Evolutionary conservation across 2,888 invertebrate species (phyloP).

Genomic region (Philaethria dido): DNA sequence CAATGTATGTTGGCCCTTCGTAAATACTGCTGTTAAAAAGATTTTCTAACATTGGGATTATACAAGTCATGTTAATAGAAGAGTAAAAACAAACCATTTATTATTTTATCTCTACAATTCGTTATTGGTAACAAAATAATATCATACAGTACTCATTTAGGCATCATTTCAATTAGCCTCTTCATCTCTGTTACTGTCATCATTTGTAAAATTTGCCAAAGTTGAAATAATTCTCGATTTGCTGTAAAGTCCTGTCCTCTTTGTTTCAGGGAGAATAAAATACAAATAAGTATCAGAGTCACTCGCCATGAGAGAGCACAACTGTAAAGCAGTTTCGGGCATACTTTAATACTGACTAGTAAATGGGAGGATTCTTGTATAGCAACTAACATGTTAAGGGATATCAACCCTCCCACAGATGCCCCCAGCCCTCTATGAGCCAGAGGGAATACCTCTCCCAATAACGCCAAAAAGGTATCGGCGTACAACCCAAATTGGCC

Average conservation of each 20-base stretch:
- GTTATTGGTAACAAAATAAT: too few relatives aligned
- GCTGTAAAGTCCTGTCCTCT: constrained; percentile 54
- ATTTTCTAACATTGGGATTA: not conserved
- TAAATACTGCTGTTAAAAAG: too few relatives aligned
- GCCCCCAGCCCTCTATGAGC: constrained; percentile 60
- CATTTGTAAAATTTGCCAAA: constrained; percentile 51
- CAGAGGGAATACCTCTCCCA: constrained; percentile 68
- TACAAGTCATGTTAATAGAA: too few relatives aligned
- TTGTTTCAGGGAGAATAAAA: constrained; percentile 54
- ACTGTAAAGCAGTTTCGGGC: constrained; percentile 66
- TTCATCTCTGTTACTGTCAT: constrained; percentile 45
- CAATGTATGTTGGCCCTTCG: too few relatives aligned
- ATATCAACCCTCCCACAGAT: constrained; percentile 52
- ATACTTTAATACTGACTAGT: constrained; percentile 53
- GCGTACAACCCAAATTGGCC: constrained; percentile 64
- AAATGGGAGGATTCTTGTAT: constrained; percentile 59
- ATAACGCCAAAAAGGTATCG: constrained; percentile 62
- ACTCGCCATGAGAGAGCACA: constrained; percentile 52
- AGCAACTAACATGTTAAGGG: constrained; percentile 51
- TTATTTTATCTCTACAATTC: too few relatives aligned
- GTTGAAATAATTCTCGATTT: constrained; percentile 55
- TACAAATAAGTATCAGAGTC: constrained; percentile 46
- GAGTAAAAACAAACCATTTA: too few relatives aligned
- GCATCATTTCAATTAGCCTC: constrained; percentile 50
- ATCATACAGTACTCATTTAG: constrained; percentile 22